phyloP scores from a whole-genome alignment of 2,797 vertebrate genomes.

The Sylvia borin region DNA sequence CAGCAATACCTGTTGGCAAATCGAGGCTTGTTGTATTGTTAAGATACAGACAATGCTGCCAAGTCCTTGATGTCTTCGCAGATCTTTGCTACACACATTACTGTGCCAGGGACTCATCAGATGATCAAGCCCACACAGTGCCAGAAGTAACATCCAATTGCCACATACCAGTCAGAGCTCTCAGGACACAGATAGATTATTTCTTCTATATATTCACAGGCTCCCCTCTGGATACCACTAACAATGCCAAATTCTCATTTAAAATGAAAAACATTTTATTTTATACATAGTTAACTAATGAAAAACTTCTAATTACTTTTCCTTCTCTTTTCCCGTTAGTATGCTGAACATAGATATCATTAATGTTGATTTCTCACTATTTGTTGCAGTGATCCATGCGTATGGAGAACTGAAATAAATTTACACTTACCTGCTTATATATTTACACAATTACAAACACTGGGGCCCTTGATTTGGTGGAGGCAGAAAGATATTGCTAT shows the following conservation, averaged over 20 bases:
- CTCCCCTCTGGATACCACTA: background rate
- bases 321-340: background rate
- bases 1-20: conserved; percentile 59
- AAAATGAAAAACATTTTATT: background rate
- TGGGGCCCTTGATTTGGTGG: background rate
- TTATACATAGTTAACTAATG: background rate
- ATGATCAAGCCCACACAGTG: conserved; percentile 19
- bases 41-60: conserved; percentile 49
- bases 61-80: conserved; percentile 69
- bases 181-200: background rate
- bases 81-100: conserved; percentile 32
- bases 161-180: background rate
- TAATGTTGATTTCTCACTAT: background rate
- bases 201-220: background rate
- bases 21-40: conserved; percentile 66
- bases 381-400: background rate
- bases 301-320: background rate
- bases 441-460: background rate
- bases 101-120: conserved; percentile 15
- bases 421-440: background rate
- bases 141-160: conserved; percentile 31
- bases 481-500: background rate
- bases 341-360: background rate
- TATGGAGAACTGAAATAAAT: background rate
- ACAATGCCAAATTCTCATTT: background rate